phyloP scores from a whole-genome alignment of 2,888 invertebrate genomes.

The Apoda limacodes region DNA sequence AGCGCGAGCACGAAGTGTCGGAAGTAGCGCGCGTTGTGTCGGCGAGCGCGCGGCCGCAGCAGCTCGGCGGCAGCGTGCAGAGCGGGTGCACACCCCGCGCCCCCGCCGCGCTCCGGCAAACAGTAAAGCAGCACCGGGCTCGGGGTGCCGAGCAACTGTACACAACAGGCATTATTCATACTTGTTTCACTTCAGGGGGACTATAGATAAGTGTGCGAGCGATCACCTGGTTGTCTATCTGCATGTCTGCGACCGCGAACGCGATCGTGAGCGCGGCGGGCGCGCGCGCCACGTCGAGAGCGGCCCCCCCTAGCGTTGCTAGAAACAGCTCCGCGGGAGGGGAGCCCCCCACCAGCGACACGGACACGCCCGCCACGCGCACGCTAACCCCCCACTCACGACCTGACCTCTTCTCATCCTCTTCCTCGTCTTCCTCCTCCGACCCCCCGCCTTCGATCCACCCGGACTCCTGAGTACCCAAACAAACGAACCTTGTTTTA shows the following conservation, averaged over 20 bases:
- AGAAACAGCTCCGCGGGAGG: constrained; percentile 87
- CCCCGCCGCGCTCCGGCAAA: constrained; percentile 54
- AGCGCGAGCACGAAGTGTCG: constrained; percentile 86
- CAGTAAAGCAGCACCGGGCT: constrained; percentile 88
- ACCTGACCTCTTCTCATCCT: constrained; percentile 20
- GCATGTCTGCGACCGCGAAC: constrained; percentile 82
- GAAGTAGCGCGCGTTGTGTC: constrained; percentile 89
- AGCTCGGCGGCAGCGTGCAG: constrained; percentile 84
- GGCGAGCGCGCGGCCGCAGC: constrained; percentile 72
- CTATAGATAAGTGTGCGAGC: not conserved
- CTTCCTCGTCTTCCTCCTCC: constrained; percentile 20
- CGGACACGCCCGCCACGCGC: constrained; percentile 74
- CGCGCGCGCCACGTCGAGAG: constrained; percentile 70
- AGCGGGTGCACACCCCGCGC: constrained; percentile 73
- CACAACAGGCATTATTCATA: no score
- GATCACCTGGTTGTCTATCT: constrained; percentile 85
- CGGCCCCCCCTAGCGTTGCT: constrained; percentile 75
- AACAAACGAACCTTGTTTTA: no score
- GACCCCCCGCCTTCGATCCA: constrained; percentile 37
- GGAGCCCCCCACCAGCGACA: constrained; percentile 81
- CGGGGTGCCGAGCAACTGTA: constrained; percentile 85
- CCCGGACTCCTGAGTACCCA: constrained; percentile 30
- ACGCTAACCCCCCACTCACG: constrained; percentile 74
- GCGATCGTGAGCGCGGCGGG: constrained; percentile 70
- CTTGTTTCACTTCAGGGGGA: no score